Evolutionary conservation across 2,113 vertebrate species (phyloP).

Genomic region (Cyrtonyx montezumae): DNA sequence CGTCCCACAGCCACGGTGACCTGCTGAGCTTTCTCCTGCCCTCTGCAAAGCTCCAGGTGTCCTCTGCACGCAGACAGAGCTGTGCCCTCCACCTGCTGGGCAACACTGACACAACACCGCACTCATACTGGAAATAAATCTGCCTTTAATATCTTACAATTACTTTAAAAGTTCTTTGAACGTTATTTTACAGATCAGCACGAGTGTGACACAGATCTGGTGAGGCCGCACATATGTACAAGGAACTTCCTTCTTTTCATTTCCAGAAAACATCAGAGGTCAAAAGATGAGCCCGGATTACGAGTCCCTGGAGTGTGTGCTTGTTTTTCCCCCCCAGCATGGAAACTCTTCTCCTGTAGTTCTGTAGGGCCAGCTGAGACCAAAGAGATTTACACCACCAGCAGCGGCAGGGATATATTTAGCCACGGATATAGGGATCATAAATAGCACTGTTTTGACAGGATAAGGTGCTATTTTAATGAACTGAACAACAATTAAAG

Average conservation of each 20-base stretch:
- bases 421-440: not conserved
- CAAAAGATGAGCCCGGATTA: not conserved
- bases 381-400: not conserved
- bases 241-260: not conserved
- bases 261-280: not conserved
- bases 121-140: conserved; percentile 40
- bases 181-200: conserved; percentile 46
- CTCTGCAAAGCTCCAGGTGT: not conserved
- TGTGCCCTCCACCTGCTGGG: not conserved
- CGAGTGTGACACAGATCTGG: not conserved
- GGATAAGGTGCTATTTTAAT: conserved; percentile 16
- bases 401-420: not conserved
- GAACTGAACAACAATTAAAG: not conserved
- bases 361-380: not conserved
- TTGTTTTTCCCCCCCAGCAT: not conserved
- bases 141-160: conserved; percentile 64
- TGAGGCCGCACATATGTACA: not conserved
- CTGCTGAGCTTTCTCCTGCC: not conserved
- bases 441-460: not conserved
- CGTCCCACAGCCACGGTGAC: not conserved
- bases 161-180: conserved; percentile 28
- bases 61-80: accelerated
- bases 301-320: not conserved
- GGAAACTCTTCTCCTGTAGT: not conserved
- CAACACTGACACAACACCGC: not conserved